phyloP scores from a whole-genome alignment of 2,113 vertebrate genomes.

The Mus pahari region DNA sequence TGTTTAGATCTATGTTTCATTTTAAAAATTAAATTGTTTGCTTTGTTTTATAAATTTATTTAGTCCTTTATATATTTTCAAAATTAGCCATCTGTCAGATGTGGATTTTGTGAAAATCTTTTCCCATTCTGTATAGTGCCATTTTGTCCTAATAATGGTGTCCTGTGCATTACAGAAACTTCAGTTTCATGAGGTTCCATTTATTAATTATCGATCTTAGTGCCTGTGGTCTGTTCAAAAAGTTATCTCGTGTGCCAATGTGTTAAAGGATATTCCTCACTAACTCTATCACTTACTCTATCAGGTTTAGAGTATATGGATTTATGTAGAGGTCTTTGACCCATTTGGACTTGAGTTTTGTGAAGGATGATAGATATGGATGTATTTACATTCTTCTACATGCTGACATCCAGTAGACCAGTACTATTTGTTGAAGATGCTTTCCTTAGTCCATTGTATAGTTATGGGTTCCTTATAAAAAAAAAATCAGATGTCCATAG shows the following conservation, averaged over 20 bases:
- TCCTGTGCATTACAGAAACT: not conserved
- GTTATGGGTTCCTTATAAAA: not conserved
- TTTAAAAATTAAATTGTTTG: not conserved
- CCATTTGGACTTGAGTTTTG: not conserved
- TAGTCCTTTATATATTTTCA: not conserved
- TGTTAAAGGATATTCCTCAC: not conserved
- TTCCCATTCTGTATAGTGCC: not conserved
- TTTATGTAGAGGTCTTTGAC: not conserved
- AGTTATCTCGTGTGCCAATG: not conserved
- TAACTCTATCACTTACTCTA: not conserved
- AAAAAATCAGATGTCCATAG: not conserved
- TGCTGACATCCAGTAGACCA: not conserved
- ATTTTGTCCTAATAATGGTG: not conserved
- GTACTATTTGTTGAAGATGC: not conserved
- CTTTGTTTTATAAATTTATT: not conserved
- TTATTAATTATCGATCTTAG: not conserved
- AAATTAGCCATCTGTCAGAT: not conserved
- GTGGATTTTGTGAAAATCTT: not conserved
- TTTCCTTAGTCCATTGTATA: not conserved
- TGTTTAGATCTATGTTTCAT: not conserved
- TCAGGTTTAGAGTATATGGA: not conserved
- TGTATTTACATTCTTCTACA: not conserved
- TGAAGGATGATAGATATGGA: not conserved
- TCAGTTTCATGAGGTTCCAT: not conserved
- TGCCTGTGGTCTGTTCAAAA: not conserved